Percentiles rank a stretch among this genome's conserved stretches.
Conservation (phyloP, 2,888 invertebrate genomes). For the Fragum whitleyi region DNA sequence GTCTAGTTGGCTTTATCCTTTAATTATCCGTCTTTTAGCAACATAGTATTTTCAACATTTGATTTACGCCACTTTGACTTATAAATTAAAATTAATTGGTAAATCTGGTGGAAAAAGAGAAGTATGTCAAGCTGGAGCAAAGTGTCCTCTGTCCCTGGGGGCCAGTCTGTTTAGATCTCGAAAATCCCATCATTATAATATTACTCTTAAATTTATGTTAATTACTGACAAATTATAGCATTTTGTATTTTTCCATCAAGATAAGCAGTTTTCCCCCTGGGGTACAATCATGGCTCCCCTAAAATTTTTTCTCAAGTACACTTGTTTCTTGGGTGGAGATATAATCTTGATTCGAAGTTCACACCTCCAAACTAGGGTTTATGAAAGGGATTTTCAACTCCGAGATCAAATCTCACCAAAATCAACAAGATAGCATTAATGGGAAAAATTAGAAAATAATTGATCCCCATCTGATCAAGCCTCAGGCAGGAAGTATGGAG, state of each 20-base stretch:
- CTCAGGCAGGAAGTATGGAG: conserved; percentile 11
- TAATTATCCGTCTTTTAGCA: no score
- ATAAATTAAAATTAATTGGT: no score
- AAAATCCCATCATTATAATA: conserved; percentile 49
- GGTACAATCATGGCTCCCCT: conserved; percentile 6
- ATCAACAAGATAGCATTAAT: conserved; percentile 58
- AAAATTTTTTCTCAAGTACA: conserved; percentile 23
- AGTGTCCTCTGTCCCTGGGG: conserved; percentile 27
- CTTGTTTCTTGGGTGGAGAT: conserved; percentile 12
- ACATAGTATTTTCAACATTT: no score
- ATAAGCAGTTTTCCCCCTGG: conserved; percentile 49
- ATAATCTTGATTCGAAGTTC: conserved; percentile 29
- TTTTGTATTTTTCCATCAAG: conserved; percentile 63
- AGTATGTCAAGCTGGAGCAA: neutral
- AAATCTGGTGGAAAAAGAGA: no score
- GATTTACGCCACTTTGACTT: no score
- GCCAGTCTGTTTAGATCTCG: conserved; percentile 18
- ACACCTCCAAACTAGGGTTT: conserved; percentile 39
- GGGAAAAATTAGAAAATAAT: conserved; percentile 61
- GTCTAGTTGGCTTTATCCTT: no score
- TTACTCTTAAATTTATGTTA: conserved; percentile 64
- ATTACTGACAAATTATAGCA: conserved; percentile 68
- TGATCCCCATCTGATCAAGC: conserved; percentile 26
- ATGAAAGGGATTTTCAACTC: conserved; percentile 36
- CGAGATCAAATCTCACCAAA: conserved; percentile 51